phyloP scores from a whole-genome alignment of 1,140 invertebrate genomes.

The Leptestheria dahalacensis region DNA sequence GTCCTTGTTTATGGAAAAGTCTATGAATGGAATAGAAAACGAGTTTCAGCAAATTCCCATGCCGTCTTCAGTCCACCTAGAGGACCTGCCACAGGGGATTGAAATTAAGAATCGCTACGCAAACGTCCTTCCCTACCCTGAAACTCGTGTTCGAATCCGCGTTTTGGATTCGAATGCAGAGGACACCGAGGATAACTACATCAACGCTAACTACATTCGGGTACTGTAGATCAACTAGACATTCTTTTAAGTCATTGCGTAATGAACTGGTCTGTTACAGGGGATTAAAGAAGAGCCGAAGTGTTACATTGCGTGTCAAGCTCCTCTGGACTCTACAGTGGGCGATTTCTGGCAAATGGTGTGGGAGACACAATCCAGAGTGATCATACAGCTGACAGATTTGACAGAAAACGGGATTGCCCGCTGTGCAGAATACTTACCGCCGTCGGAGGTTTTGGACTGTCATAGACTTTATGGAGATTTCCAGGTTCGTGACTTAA shows the following conservation, averaged over 20 bases:
- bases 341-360: conserved; percentile 92
- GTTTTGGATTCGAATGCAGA: conserved; percentile 34
- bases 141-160: conserved; percentile 54
- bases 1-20: conserved; percentile 51
- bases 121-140: conserved; percentile 76
- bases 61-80: conserved; percentile 47
- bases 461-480: conserved; percentile 62
- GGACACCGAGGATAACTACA: conserved; percentile 67
- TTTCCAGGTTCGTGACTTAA: conserved; percentile 21
- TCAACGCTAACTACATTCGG: conserved; percentile 50
- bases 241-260: not conserved
- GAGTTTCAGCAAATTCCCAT: conserved; percentile 62
- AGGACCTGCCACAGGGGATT: conserved; percentile 66
- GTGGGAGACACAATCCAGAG: conserved; percentile 81
- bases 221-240: not conserved
- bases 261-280: conserved; percentile 27
- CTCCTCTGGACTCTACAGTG: conserved; percentile 69
- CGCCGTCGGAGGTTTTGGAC: conserved; percentile 72
- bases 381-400: conserved; percentile 84
- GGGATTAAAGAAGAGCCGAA: conserved; percentile 62
- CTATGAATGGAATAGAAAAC: conserved; percentile 47
- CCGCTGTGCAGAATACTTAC: conserved; percentile 77
- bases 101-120: conserved; percentile 86
- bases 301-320: conserved; percentile 83
- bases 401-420: conserved; percentile 71